Percentiles rank a stretch among this genome's conserved stretches.
phyloP scores from a whole-genome alignment of 2,888 invertebrate genomes.

The Lithodes maja region DNA sequence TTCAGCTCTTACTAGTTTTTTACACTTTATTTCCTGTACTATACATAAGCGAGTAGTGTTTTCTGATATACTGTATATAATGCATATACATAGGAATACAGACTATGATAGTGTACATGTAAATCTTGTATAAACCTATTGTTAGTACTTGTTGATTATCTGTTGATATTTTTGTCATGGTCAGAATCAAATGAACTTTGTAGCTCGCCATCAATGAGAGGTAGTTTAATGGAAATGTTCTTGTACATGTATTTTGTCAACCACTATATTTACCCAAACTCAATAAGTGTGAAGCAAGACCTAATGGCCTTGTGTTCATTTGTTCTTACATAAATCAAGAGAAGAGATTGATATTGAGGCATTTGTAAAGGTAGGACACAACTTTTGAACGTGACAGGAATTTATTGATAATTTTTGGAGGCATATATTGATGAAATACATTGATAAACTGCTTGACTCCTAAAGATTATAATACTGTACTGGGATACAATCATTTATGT shows the following conservation, averaged over 20 bases:
- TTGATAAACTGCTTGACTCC: too few species aligned
- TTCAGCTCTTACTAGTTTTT: not conserved
- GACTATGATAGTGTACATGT: constrained; percentile 36
- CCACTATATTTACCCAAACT: not conserved
- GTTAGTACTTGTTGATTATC: constrained; percentile 42
- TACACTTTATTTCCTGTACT: not conserved
- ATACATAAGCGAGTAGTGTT: not conserved
- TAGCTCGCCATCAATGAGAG: not conserved
- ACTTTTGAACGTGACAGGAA: too few species aligned
- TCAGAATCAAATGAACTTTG: constrained; percentile 35
- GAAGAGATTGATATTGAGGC: too few species aligned
- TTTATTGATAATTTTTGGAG: too few species aligned
- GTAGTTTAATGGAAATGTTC: not conserved
- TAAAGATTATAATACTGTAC: too few species aligned
- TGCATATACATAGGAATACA: constrained; percentile 21
- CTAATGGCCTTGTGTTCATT: too few species aligned
- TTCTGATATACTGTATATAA: not conserved
- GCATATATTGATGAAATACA: too few species aligned
- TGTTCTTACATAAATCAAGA: too few species aligned
- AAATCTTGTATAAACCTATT: constrained; percentile 47
- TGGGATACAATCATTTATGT: too few species aligned
- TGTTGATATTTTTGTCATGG: constrained; percentile 31
- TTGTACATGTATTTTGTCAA: not conserved
- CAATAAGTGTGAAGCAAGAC: not conserved
- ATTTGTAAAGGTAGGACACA: too few species aligned